Evolutionary conservation across 2,113 vertebrate genomes (phyloP).

Genomic region (Pomatorhinus ruficollis): DNA sequence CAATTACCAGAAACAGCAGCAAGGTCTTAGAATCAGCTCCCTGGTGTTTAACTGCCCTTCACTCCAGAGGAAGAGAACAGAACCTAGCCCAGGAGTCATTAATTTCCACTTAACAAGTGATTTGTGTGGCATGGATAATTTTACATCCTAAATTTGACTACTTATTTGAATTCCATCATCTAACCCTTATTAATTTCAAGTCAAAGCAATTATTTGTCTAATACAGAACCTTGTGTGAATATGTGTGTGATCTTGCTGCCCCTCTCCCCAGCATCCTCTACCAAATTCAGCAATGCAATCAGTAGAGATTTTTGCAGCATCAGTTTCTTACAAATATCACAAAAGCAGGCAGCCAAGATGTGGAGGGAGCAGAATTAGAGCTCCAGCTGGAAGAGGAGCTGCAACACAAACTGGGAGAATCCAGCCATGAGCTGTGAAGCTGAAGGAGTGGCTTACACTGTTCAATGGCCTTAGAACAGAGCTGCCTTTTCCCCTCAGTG

Average conservation of each 20-base stretch:
- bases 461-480: not conserved
- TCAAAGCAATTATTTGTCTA: not conserved
- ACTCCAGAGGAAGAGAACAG: not conserved
- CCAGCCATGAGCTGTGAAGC: not conserved
- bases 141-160: not conserved
- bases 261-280: not conserved
- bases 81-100: not conserved
- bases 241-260: not conserved
- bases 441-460: not conserved
- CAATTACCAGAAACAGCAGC: not conserved
- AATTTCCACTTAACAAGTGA: not conserved
- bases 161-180: not conserved
- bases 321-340: not conserved
- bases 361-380: not conserved
- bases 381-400: not conserved
- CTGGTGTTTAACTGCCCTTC: not conserved
- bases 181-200: not conserved
- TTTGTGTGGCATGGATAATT: not conserved
- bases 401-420: not conserved
- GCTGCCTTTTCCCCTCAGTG: not conserved
- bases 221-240: not conserved
- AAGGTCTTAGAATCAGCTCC: not conserved
- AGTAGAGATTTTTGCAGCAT: not conserved
- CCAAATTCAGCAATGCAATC: not conserved
- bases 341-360: not conserved